Evolutionary conservation across 2,797 vertebrate species (phyloP).

Genomic region (Coilia nasus): DNA sequence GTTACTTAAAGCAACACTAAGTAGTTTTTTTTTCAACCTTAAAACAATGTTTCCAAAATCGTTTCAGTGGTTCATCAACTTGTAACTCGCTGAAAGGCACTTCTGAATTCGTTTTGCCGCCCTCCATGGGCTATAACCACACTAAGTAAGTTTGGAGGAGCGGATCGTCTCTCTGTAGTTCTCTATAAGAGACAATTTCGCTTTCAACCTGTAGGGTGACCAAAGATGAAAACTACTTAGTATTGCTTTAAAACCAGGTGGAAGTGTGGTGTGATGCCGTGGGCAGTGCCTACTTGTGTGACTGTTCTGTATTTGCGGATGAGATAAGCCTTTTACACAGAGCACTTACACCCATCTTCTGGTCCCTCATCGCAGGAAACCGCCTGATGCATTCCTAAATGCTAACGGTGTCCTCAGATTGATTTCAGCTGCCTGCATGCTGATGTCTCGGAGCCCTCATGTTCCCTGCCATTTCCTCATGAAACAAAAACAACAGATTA

Average conservation of each 20-base stretch:
- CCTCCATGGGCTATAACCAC: no score
- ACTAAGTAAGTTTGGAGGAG: no score
- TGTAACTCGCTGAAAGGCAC: no score
- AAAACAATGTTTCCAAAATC: no score
- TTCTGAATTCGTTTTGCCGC: no score
- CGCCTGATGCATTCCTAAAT: slow-evolving; percentile 49
- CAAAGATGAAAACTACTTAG: no score
- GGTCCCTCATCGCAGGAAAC: slow-evolving; percentile 19
- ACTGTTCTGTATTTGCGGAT: not conserved
- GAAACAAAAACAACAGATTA: slow-evolving; percentile 29
- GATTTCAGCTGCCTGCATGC: slow-evolving; percentile 37
- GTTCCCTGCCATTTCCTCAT: not conserved
- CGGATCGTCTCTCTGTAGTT: no score
- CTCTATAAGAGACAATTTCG: no score
- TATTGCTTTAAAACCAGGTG: not conserved
- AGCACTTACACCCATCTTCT: slow-evolving; percentile 27
- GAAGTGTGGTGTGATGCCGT: not conserved
- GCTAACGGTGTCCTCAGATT: slow-evolving; percentile 42
- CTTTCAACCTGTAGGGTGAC: no score
- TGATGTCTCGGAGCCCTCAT: slow-evolving; percentile 31
- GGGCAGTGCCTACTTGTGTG: not conserved
- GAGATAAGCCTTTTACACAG: not conserved
- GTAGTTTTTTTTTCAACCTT: no score
- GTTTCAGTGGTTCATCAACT: no score
- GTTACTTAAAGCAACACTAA: no score